phyloP scores from a whole-genome alignment of 2,113 vertebrate genomes.

The Labrus mixtus region DNA sequence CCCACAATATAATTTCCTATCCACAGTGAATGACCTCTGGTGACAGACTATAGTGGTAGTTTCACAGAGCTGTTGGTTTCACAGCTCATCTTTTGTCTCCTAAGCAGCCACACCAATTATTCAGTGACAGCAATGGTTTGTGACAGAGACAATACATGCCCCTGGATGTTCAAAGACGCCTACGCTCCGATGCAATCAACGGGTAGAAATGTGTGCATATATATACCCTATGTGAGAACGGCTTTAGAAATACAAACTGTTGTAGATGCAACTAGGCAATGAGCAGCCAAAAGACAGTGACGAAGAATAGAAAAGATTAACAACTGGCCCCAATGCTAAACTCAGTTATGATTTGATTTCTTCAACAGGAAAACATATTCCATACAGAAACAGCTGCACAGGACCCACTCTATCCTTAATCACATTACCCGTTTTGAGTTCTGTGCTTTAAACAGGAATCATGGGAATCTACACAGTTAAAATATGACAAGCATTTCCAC shows the following conservation, averaged over 20 bases:
- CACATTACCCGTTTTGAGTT: background rate
- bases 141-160: constrained; percentile 48
- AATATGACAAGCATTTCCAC: background rate
- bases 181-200: constrained; percentile 39
- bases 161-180: constrained; percentile 45
- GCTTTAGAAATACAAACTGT: background rate
- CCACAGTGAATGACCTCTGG: constrained; percentile 24
- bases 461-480: background rate
- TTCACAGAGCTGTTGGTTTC: constrained; percentile 12
- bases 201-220: too few relatives aligned
- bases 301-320: background rate
- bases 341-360: constrained; percentile 3
- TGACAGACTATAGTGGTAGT: background rate
- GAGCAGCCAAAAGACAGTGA: background rate
- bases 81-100: constrained; percentile 20
- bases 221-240: too few relatives aligned
- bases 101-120: constrained; percentile 38
- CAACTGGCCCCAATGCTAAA: background rate
- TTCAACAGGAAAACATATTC: background rate
- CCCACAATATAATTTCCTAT: background rate
- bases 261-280: background rate
- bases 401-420: background rate
- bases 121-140: constrained; percentile 39
- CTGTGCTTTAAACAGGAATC: background rate
- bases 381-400: background rate